Evolutionary conservation across 2,113 vertebrate genomes (phyloP).

Genomic region (Anser brachyrhynchus): DNA sequence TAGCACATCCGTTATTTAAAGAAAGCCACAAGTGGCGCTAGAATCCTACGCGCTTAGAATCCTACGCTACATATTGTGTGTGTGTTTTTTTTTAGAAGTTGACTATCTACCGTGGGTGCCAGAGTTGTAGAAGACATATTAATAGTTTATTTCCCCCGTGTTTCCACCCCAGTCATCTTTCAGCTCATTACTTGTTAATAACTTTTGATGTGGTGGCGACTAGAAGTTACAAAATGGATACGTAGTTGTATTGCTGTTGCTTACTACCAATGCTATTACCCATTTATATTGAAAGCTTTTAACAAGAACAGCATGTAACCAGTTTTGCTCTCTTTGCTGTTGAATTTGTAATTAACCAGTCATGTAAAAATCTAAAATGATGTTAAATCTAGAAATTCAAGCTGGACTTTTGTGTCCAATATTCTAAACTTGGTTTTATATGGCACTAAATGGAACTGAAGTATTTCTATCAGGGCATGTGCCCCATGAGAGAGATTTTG

Average conservation of each 20-base stretch:
- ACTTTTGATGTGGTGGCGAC: not conserved
- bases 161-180: not conserved
- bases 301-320: not conserved
- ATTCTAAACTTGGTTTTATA: not conserved
- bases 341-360: not conserved
- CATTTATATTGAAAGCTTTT: not conserved
- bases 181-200: not conserved
- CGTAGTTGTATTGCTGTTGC: not conserved
- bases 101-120: not conserved
- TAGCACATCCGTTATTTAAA: slow-evolving; percentile 19
- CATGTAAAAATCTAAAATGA: not conserved
- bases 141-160: not conserved
- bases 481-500: not conserved
- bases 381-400: not conserved
- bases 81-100: not conserved
- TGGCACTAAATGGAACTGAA: not conserved
- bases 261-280: not conserved
- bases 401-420: not conserved
- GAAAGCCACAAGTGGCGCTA: not conserved
- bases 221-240: not conserved
- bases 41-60: not conserved
- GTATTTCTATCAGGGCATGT: not conserved
- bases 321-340: not conserved
- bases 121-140: not conserved
- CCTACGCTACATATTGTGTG: not conserved